These are phyloP conservation scores for Drosophila grimshawi DNA, from an alignment of 1,140 invertebrate genomes.

Conservation along the genomic window DNA sequence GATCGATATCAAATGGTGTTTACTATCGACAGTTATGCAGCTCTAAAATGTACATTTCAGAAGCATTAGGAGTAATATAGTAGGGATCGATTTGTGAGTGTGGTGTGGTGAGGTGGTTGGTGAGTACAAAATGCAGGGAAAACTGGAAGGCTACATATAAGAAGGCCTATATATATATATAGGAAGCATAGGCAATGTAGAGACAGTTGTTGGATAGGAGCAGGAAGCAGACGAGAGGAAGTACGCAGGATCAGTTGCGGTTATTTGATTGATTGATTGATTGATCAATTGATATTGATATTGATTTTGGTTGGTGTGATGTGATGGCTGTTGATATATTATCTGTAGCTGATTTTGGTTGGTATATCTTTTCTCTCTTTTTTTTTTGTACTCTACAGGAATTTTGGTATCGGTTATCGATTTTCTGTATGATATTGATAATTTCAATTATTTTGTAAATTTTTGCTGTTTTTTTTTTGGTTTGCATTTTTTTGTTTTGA, in stretches of 20 bases:
- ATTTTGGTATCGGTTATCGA: conserved; percentile 32
- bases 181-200: conserved; percentile 58
- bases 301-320: conserved; percentile 71
- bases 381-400: conserved; percentile 45
- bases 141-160: conserved; percentile 51
- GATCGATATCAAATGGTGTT: conserved; percentile 4
- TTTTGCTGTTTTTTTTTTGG: conserved; percentile 24
- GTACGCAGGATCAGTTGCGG: conserved; percentile 75
- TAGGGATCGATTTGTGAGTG: conserved; percentile 23
- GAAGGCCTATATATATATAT: conserved; percentile 44
- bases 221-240: conserved; percentile 60
- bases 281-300: conserved; percentile 50
- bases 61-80: conserved; percentile 12
- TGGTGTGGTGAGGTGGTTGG: conserved; percentile 48
- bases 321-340: conserved; percentile 67
- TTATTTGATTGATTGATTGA: conserved; percentile 37
- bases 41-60: conserved; percentile 18
- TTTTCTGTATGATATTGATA: conserved; percentile 16
- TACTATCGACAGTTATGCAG: conserved; percentile 32
- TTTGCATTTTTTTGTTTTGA: conserved; percentile 27
- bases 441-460: conserved; percentile 21
- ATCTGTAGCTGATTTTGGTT: conserved; percentile 59
- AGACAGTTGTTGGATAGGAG: conserved; percentile 45
- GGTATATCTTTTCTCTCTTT: conserved; percentile 1
- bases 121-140: conserved; percentile 55